Conservation (phyloP, 2,888 invertebrate species). For the Drosophila mercatorum region DNA sequence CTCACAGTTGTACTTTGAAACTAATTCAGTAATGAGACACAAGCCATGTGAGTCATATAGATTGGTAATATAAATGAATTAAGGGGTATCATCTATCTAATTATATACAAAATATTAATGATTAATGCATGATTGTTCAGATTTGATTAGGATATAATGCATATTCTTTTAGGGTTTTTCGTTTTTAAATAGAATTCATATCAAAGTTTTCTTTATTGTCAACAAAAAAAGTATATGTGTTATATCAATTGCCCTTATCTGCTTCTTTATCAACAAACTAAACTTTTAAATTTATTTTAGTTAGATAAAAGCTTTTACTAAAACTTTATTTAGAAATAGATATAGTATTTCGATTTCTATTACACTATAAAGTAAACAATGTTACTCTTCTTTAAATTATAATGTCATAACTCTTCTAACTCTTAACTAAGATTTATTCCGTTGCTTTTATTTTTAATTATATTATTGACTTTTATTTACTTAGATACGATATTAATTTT, state of each 20-base stretch:
- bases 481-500: too few species aligned
- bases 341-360: background rate
- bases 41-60: constrained; percentile 19
- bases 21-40: constrained; percentile 7
- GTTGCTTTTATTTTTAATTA: too few species aligned
- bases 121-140: constrained; percentile 1
- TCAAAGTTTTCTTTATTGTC: background rate
- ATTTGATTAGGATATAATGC: background rate
- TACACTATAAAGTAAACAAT: too few species aligned
- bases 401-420: too few species aligned
- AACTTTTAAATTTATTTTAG: background rate
- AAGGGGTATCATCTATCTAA: background rate
- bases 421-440: too few species aligned
- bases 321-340: background rate
- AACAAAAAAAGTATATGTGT: too few species aligned
- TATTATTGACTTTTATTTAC: too few species aligned
- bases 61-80: background rate
- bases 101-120: background rate
- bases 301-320: background rate
- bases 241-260: background rate
- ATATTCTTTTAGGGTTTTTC: background rate
- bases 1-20: constrained; percentile 7
- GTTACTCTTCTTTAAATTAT: too few species aligned
- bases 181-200: background rate
- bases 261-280: background rate